phyloP scores from a whole-genome alignment of 2,797 vertebrate genomes.

The Anabacerthia variegaticeps region DNA sequence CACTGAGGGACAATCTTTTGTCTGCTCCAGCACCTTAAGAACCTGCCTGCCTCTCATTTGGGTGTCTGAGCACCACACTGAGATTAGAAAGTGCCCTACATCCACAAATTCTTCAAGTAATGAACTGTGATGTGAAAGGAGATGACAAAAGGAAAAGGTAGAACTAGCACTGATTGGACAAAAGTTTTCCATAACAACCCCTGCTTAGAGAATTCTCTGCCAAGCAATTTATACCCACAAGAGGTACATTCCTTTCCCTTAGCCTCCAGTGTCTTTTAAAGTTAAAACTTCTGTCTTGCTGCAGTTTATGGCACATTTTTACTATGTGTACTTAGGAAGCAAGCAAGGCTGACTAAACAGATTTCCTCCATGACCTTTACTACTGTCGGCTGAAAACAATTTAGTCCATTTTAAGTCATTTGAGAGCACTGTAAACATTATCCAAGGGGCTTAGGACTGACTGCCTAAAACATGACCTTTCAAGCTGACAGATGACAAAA shows the following conservation, averaged over 20 bases:
- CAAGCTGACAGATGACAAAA: slow-evolving; percentile 59
- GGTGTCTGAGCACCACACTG: background rate
- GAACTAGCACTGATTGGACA: background rate
- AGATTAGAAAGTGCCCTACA: background rate
- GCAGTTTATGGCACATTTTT: slow-evolving; percentile 54
- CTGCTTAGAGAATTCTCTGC: background rate
- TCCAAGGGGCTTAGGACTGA: slow-evolving; percentile 63
- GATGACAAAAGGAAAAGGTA: background rate
- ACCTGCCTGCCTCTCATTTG: background rate
- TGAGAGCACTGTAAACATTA: slow-evolving; percentile 76
- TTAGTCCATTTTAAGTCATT: slow-evolving; percentile 77
- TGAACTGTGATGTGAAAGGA: background rate
- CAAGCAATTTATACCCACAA: background rate
- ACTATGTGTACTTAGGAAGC: slow-evolving; percentile 35
- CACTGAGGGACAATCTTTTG: background rate
- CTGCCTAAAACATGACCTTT: slow-evolving; percentile 74
- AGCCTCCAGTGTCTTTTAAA: background rate
- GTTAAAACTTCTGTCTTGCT: slow-evolving; percentile 26
- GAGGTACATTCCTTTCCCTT: background rate
- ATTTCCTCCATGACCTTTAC: slow-evolving; percentile 75
- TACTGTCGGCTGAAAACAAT: slow-evolving; percentile 71
- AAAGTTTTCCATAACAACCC: background rate
- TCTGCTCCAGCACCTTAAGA: background rate
- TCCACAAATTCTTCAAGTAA: slow-evolving; percentile 3
- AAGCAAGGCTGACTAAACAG: slow-evolving; percentile 60